Base-by-base conservation (phyloP, 2,888 invertebrate genomes). In the Mimumesa dahlbomi region DNA sequence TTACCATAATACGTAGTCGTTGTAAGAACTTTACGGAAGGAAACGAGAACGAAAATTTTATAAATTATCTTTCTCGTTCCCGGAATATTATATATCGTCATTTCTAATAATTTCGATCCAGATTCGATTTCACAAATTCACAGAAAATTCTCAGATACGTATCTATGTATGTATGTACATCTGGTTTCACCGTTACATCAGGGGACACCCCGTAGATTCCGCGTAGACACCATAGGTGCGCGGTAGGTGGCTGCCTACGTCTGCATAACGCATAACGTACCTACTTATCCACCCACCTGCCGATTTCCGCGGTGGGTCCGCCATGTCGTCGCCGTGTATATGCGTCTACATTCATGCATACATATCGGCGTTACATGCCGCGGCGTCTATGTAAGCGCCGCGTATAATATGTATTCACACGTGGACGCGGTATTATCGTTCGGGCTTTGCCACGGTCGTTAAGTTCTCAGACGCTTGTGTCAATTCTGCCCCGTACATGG, bases 241-340 rank as follows among this genome's bases (percentile, higher is more conserved):
- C 64, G 43, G 31, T 38, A 13, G 38, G 40, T n/a, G 48, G 34
- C 42, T 38, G 43, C 25, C 49, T 59, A 38, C 43, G 45, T 52
- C 48, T 5, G 62, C 34, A 36, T 43, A 50, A 43, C 61, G 46
- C 43, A 61, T 65, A 65, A 59, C 62, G 43, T 71, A 58, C 18
- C 53, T 49, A 65, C 64, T 74, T 74, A 61, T 50, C 63, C 59
- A 57, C 43, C 57, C 61, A 68, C 62, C 65, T 65, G 58, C 57
- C 63, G 68, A 76, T 68, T 57, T 57, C 61, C 29, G 53, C 38
- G 59, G 40, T 34, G 36, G 38, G 38, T n/a, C 11, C 29, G 2
- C 43, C 57, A 46, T 67, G 62, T 62, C 31, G 57, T 53, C 52
- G 48, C 29, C 34, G 14, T 48, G 56, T 63, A 56, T 34, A 40